Conservation (phyloP, 2,888 invertebrate genomes). For the Xanthorhoe spadicearia region DNA sequence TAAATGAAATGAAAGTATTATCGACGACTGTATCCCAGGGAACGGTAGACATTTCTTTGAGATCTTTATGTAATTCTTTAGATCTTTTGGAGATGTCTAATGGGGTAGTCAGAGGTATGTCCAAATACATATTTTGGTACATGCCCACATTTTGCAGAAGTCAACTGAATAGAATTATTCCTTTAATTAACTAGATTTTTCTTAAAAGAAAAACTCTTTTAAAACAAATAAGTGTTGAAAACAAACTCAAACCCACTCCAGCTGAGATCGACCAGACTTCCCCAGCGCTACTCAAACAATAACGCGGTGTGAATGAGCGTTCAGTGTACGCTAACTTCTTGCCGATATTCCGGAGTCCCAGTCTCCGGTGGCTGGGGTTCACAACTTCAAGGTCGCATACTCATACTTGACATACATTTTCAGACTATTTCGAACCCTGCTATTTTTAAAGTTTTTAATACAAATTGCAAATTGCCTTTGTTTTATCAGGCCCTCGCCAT, state of each 20-base stretch:
- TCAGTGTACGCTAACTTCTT: conserved; percentile 51
- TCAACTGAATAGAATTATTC: too few species aligned
- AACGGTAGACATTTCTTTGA: too few species aligned
- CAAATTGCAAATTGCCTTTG: neutral
- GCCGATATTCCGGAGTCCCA: conserved; percentile 54
- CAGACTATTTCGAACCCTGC: conserved; percentile 20
- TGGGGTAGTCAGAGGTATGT: too few species aligned
- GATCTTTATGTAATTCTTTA: too few species aligned
- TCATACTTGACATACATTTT: conserved; percentile 57
- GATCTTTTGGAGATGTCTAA: too few species aligned
- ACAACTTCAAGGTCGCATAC: conserved; percentile 65
- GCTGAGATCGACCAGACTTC: neutral
- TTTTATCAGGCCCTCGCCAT: neutral
- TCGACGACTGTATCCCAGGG: too few species aligned
- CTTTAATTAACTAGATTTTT: too few species aligned
- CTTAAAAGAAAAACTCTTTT: too few species aligned
- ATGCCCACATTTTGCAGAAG: too few species aligned
- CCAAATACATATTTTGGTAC: too few species aligned
- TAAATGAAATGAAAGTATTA: too few species aligned
- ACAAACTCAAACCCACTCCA: conserved; percentile 5
- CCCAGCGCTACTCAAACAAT: conserved; percentile 13
- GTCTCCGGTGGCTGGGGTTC: conserved; percentile 59
- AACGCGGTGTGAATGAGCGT: conserved; percentile 27
- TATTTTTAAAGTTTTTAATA: conserved; percentile 1
- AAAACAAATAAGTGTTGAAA: neutral